Evolutionary conservation across 2,113 vertebrate species (phyloP), one percentile per base, ranked within the genome.

Genomic region (Podarcis raffonei): DNA sequence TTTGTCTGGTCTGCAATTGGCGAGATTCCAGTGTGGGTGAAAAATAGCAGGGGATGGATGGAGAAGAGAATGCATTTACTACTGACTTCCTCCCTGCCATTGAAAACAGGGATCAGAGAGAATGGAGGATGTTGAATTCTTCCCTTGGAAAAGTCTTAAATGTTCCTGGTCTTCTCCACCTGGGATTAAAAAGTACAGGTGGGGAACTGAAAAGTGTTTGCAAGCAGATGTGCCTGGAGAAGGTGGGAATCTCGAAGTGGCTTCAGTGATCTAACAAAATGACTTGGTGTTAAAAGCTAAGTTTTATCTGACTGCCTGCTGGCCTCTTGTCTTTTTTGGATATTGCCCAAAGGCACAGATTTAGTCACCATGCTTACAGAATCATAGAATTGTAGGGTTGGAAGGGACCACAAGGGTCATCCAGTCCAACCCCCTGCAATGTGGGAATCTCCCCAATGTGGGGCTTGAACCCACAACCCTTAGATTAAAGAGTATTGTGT

Each of bases 1-100:
- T 0, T 89, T 7, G 22, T 16, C 81, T 7, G 59, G 35, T 32
- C 30, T 77, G 87, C 62, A 68, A 8, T 23, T 74, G 23, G 20
- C 15, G 83, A 78, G 23, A 57, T 81, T 89, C 69, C 84, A 22
- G 18, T 62, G 80, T 78, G 81, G 87, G 42, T 42, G 37, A 72
- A 83, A 83, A 83, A 83, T 59, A 35, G n/a, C 30, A 27, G 12
- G 30, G 22, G 11, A 22, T 66, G 42, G 39, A 9, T 69, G 15
- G 62, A 35, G 37, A 13, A n/a, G 20, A 82, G 69, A 81, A 32
- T 62, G 65, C 16, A 57, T 83, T 77, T 48, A 57, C 72, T 90
- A 37, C 20, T 22, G 62, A 65, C 42, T 82, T 86, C 84, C 84
- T 27, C 57, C 53, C 69, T 59, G 25, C 30, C 71, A 71, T 87